phyloP scores from a whole-genome alignment of 2,888 invertebrate species.

The Cosmorhoe ocellata region DNA sequence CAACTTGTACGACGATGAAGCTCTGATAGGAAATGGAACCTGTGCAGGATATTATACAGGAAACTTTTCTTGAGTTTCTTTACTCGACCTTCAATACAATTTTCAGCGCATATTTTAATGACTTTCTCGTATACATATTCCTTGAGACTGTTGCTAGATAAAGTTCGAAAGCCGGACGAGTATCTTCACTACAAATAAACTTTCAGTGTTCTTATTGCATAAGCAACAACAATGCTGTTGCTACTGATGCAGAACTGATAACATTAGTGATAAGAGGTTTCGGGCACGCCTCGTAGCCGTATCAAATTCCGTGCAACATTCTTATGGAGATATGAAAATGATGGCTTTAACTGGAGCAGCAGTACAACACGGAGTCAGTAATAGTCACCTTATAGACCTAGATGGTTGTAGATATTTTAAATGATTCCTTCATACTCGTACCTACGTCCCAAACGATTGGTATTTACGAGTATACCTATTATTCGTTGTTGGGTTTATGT shows the following conservation, averaged over 20 bases:
- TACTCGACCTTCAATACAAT: background rate
- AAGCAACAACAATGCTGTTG: constrained; percentile 19
- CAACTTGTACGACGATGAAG: background rate
- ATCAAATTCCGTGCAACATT: constrained; percentile 34
- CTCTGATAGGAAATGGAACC: constrained; percentile 1
- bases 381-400: background rate
- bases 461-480: too few species aligned
- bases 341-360: constrained; percentile 16
- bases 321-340: constrained; percentile 28
- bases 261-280: constrained; percentile 30
- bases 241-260: constrained; percentile 29
- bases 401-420: too few species aligned
- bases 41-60: constrained; percentile 10
- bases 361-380: constrained; percentile 8
- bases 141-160: background rate
- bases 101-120: background rate
- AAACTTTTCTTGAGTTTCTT: constrained; percentile 2
- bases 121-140: too few species aligned
- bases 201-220: constrained; percentile 17
- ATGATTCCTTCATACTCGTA: too few species aligned
- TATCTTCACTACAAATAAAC: background rate
- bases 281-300: constrained; percentile 30
- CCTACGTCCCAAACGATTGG: too few species aligned
- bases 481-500: too few species aligned
- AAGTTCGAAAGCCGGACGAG: constrained; percentile 1